phyloP scores from a whole-genome alignment of 2,797 vertebrate genomes.

The Simalia tracyae region DNA sequence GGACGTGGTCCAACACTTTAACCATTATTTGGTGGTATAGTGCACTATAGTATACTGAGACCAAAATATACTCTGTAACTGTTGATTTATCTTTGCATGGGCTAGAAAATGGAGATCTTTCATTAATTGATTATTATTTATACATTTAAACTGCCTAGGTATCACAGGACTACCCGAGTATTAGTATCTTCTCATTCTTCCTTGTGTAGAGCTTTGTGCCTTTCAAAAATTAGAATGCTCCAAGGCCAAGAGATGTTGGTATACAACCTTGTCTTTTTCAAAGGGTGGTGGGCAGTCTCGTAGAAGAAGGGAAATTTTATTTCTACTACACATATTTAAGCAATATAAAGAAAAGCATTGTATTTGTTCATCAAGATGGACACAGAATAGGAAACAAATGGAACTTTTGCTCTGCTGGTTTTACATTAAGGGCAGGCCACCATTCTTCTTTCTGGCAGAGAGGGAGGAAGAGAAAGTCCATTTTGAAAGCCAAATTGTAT shows the following conservation, averaged over 20 bases:
- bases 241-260: neutral
- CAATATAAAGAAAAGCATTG: neutral
- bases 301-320: neutral
- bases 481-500: conserved; percentile 26
- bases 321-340: neutral
- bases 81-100: neutral
- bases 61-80: neutral
- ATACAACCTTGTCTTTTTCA: neutral
- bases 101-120: neutral
- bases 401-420: neutral
- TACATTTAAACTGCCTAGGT: neutral
- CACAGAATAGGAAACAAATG: neutral
- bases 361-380: neutral
- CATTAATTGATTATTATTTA: neutral
- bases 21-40: neutral
- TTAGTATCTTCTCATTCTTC: neutral
- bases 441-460: neutral
- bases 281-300: neutral
- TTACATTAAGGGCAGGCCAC: neutral
- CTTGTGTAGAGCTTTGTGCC: neutral
- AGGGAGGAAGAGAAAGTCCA: neutral
- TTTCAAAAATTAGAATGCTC: neutral
- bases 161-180: neutral
- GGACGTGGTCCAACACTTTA: neutral
- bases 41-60: neutral